Base-by-base conservation (phyloP, 2,888 invertebrate genomes). In the Graphium colonna region DNA sequence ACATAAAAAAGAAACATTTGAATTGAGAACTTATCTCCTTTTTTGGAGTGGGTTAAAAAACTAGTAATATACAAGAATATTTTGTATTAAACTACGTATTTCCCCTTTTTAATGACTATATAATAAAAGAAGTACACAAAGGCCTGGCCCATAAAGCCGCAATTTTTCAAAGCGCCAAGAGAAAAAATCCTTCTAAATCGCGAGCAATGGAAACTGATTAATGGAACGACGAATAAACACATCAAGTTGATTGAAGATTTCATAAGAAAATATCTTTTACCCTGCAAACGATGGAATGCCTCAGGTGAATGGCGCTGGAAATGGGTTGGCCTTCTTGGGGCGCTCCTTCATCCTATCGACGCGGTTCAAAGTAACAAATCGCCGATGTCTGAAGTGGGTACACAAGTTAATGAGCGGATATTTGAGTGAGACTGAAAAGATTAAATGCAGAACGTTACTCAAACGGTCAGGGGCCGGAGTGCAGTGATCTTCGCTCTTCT, bases 331-430 rank as follows among this genome's bases (percentile, higher is more conserved):
- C 61, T 64, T 60, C 63, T 77, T 77, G 66, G 62, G 61, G 65
- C 69, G 66, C 71, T 80, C 74, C 68, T 77, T 83, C 77, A 80
- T 79, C 82, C 81, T 73, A 82, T 86, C 79, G 73, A 65, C 81
- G 68, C 77, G 73, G 77, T 81, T 79, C 71, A 67, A 74, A 73
- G 79, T 82, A 77, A 87, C 83, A 86, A 87, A 86, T 87, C 75
- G 81, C 63, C 71, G 77, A 80, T 79, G 79, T 79, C 80, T 79
- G 79, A 77, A 82, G 81, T 79, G 81, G 77, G 81, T 82, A 85
- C 79, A 82, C 78, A 77, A 82, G 82, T 80, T 88, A 88, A 88
- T 87, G 86, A 88, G 81, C 71, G 71, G 79, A 76, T 85, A 82
- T 85, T 84, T 81, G 77, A 82, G 75, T 65, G 81, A 67, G 80